phyloP scores from a whole-genome alignment of 2,888 invertebrate genomes.

The Nebria brevicollis region DNA sequence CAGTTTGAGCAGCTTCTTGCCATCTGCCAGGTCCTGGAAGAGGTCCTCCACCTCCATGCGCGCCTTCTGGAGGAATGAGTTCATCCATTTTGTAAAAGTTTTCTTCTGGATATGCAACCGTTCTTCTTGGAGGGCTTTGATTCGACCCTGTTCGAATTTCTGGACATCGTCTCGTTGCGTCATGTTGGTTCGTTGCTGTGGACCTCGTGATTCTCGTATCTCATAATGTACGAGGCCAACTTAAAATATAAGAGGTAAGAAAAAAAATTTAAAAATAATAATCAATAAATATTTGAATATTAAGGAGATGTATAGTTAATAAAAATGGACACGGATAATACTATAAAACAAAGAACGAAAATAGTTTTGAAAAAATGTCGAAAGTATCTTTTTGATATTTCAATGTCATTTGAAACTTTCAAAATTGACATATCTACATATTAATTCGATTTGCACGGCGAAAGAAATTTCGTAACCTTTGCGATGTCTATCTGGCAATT shows the following conservation, averaged over 20 bases:
- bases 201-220: conserved; percentile 60
- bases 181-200: conserved; percentile 81
- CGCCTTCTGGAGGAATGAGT: conserved; percentile 95
- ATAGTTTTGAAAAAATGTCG: conserved; percentile 25
- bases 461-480: neutral
- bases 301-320: no score
- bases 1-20: conserved; percentile 89
- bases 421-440: neutral
- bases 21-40: conserved; percentile 96
- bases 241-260: conserved; percentile 51
- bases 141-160: conserved; percentile 96
- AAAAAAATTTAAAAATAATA: no score
- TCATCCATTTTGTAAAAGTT: conserved; percentile 99
- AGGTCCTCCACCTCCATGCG: conserved; percentile 98
- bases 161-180: conserved; percentile 91
- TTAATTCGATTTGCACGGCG: neutral
- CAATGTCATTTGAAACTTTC: neutral
- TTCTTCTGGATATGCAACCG: conserved; percentile 98
- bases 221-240: conserved; percentile 60
- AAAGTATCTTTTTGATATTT: conserved; percentile 2
- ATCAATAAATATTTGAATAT: no score
- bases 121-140: conserved; percentile 96
- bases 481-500: neutral
- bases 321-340: no score
- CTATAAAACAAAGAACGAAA: conserved; percentile 14